Base-by-base conservation (phyloP, 1,140 invertebrate species). In the Tribolium castaneum region DNA sequence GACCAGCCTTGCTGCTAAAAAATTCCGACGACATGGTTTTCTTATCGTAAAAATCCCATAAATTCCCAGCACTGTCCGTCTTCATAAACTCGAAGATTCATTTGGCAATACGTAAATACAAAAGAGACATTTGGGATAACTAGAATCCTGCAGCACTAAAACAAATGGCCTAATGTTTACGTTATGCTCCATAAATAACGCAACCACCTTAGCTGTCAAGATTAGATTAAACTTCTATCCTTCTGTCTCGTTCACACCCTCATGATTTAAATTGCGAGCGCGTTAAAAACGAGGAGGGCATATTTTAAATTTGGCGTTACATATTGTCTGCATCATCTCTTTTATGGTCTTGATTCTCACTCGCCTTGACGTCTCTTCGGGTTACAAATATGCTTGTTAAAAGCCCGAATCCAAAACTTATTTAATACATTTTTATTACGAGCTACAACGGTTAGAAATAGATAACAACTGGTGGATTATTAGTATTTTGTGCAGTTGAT, bases 281-380 rank as follows among this genome's bases (percentile, higher is more conserved):
- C 12, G 49, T 52, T 54, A 25, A 73, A 45, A 73, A 50, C 54
- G 50, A 78, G 35, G 51, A 45, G 70, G 25, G 50, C 50, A 73
- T 78, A 72, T 78, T 49, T 73, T 52, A 74, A 78, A 71, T 62
- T 77, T 72, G 52, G 70, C 70, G 54, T 51, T 77, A 77, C 62
- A 71, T 77, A 72, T 54, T 72, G 76, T 39, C 50, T 34, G 50
- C 50, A 77, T 72, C 76, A 19, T 72, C 14, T 73, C 70, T 78
- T 78, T 78, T 76, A 76, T 76, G 49, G 75, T 25, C 75, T 76
- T 76, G 75, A 70, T 62, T 76, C 59, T 39, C 54, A 45, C 30
- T 76, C 52, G 34, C 9, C 75, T 14, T 35, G 71, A 73, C 52
- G 71, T 51, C 34, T 73, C 13, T 16, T 25, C 16, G 19, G 9